These are phyloP conservation scores for Sula dactylatra DNA, from an alignment of 2,113 vertebrate species.

Conservation along the genomic window DNA sequence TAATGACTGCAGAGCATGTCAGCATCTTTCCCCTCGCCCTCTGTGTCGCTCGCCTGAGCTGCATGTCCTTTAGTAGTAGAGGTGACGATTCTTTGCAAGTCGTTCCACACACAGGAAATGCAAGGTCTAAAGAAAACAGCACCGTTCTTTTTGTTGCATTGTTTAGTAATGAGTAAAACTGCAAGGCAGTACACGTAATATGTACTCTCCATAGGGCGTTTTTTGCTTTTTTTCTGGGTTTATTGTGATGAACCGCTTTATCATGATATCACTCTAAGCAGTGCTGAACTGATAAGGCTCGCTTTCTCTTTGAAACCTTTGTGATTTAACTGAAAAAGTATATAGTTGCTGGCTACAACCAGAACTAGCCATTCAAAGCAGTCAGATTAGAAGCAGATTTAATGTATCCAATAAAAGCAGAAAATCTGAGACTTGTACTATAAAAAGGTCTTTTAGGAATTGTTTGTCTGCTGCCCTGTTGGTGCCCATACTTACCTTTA, in stretches of 20 bases:
- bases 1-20: background rate
- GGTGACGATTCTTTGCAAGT: background rate
- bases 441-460: background rate
- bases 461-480: background rate
- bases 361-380: background rate
- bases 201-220: accelerated
- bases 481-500: constrained; percentile 78
- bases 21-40: background rate
- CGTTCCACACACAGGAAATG: background rate
- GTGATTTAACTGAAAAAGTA: background rate
- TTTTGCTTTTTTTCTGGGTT: background rate
- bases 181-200: accelerated
- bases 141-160: background rate
- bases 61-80: accelerated
- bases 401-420: background rate
- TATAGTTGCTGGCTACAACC: background rate
- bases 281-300: background rate
- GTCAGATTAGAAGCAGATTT: background rate
- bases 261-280: background rate
- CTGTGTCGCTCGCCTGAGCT: background rate
- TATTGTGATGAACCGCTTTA: background rate
- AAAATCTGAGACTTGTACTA: background rate
- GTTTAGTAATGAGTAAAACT: background rate
- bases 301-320: background rate
- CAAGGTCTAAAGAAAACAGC: background rate